Base-by-base conservation (phyloP, 2,888 invertebrate species). In the Automeris io region DNA sequence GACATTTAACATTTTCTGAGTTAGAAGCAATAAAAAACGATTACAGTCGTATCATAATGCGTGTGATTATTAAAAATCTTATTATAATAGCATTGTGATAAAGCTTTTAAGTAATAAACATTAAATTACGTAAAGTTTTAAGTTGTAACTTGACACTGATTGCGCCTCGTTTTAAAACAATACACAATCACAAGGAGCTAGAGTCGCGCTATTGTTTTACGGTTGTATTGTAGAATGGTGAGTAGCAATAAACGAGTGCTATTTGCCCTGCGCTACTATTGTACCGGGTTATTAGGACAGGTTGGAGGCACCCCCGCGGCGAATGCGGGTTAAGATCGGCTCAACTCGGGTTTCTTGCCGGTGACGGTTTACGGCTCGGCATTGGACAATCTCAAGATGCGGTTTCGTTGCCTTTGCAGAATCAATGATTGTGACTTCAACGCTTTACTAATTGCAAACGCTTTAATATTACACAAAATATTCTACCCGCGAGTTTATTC, bases 231-330 rank as follows among this genome's bases (percentile, higher is more conserved):
- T 73, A 60, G 67, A 74, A 70, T 71, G 72, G 66, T 61, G 73
- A 73, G 74, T 70, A 69, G 80, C 79, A 81, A 81, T 80, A 80
- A 80, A 74, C 74, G 67, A 61, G 67, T 67, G 65, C 62, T 77
- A 80, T 81, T 79, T 74, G 73, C 67, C 69, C 65, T 69, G 73
- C 63, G 70, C 73, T 67, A 77, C 77, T 75, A 76, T 80, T 80
- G 80, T 79, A 65, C 57, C 63, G 54, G 65, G 73, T 80, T 82
- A 81, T 79, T 81, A 78, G 79, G 71, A 70, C 71, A 70, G 71
- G 68, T 69, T 63, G 59, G 62, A 61, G 57, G 64, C 53, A 51
- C 51, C 56, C 60, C 55, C 47, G 55, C 54, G 55, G 61, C 61
- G 51, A 47, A 55, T 54, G 51, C 44, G 59, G 65, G 65, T 64